Base-by-base conservation (phyloP, 2,888 invertebrate genomes). In the Cryptops parisi region DNA sequence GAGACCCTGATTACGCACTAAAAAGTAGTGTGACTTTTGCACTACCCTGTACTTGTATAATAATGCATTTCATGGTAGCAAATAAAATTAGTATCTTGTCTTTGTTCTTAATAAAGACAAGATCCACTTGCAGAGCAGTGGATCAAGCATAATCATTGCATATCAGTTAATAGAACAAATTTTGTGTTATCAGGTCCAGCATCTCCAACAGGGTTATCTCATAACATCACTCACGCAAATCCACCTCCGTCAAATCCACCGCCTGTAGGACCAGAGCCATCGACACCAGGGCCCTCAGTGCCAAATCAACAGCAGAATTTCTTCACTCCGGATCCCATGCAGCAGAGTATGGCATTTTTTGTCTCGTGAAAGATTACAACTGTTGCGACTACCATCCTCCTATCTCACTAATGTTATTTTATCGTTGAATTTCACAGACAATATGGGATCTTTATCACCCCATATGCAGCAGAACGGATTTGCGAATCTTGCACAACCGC, bases 401-500 rank as follows among this genome's bases (percentile, higher is more conserved):
- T 22, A 21, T 47, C 26, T 47, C 6, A 26, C 27, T 47, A 12
- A 4, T 22, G 21, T 22, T 46, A 6, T 23, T 23, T 46, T 27
- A 24, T 26, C n/a, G n/a, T 12, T 47, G 17, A 25, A n/a, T 41
- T 41, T 41, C 17, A 57, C 53, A 53, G 56, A 55, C 33, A 53
- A 51, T 33, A 54, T 60, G 44, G 58, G 57, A 46, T 47, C 60
- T 22, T 50, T 60, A 17, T 60, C 60, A 19, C 60, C 60, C 21
- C 57, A 58, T 41, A 48, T 60, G 43, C 58, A 58, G 43, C 59
- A 59, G 46, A 60, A 58, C 51, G 57, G 59, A 3, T 55, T 59
- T 51, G 59, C 52, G 49, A 58, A 57, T 40, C 50, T 60, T 33
- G 54, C 41, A 25, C 57, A 55, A 47, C 44, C 40, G 25, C 55